A percentile compares a stretch with the other conserved stretches of the same genome.
phyloP scores from a whole-genome alignment of 2,888 invertebrate species.

The Chymomyza procnemis region DNA sequence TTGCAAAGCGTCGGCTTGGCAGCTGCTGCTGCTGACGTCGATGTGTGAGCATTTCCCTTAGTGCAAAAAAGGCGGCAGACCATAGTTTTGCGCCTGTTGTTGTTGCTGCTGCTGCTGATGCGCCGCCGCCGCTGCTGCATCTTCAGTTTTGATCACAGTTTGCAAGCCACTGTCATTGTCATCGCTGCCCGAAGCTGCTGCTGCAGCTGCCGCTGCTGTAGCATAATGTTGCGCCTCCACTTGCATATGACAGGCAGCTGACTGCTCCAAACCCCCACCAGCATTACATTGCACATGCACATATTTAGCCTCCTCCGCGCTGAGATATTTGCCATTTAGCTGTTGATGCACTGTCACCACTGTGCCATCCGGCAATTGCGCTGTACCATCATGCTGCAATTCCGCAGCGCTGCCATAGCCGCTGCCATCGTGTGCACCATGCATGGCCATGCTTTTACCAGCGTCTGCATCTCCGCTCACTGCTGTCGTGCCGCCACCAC shows the following conservation, averaged over 20 bases:
- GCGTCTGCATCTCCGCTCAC: conserved; percentile 79
- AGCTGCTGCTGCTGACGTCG: conserved; percentile 64
- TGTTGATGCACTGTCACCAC: conserved; percentile 66
- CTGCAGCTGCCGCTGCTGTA: conserved; percentile 40
- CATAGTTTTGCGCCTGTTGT: conserved; percentile 77
- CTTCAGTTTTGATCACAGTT: conserved; percentile 78
- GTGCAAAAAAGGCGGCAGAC: conserved; percentile 79
- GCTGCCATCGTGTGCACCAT: conserved; percentile 57
- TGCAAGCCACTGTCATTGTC: conserved; percentile 74
- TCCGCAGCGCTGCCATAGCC: conserved; percentile 38
- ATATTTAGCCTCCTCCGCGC: conserved; percentile 76
- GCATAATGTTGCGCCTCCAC: conserved; percentile 54
- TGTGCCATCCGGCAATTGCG: conserved; percentile 41
- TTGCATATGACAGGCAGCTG: conserved; percentile 73
- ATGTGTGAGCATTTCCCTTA: conserved; percentile 78
- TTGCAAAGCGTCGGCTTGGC: conserved; percentile 35
- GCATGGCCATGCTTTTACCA: conserved; percentile 59
- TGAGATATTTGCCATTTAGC: conserved; percentile 76
- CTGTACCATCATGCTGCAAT: conserved; percentile 32
- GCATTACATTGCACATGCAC: conserved; percentile 68
- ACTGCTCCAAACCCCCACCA: conserved; percentile 66
- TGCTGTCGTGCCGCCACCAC: conserved; percentile 78
- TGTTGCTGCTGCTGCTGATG: conserved; percentile 32
- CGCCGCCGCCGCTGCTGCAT: conserved; percentile 41
- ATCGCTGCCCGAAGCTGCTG: conserved; percentile 43